These are phyloP conservation scores for Epirrhoe alternata DNA, from an alignment of 2,888 invertebrate genomes.

Conservation along the genomic window DNA sequence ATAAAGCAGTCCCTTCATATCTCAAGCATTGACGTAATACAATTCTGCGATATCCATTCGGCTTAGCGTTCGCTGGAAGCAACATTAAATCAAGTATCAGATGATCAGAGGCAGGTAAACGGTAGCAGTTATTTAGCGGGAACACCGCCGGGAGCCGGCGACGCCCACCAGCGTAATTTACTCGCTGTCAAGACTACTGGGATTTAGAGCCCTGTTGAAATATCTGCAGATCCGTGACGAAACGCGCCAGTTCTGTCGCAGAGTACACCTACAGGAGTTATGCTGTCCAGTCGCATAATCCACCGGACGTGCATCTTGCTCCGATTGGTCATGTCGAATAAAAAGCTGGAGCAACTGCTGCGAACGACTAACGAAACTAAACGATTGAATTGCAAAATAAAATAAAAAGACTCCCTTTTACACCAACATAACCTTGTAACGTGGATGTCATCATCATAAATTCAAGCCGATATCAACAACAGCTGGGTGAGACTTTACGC, in stretches of 20 bases:
- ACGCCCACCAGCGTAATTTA: slow-evolving; percentile 81
- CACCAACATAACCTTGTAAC: no score
- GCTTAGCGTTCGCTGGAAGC: slow-evolving; percentile 61
- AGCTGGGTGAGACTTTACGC: no score
- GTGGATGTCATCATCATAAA: no score
- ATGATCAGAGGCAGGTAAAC: slow-evolving; percentile 82
- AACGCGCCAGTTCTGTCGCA: slow-evolving; percentile 51
- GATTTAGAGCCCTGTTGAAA: slow-evolving; percentile 77
- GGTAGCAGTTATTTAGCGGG: slow-evolving; percentile 80
- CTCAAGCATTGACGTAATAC: slow-evolving; percentile 49
- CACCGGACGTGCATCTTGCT: slow-evolving; percentile 39
- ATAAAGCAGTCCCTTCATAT: slow-evolving; percentile 45
- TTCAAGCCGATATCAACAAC: no score
- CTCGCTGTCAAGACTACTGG: slow-evolving; percentile 61
- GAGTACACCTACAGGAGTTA: slow-evolving; percentile 19
- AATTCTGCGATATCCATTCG: slow-evolving; percentile 51
- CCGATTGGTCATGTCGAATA: slow-evolving; percentile 44
- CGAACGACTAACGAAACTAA: no score
- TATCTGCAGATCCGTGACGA: slow-evolving; percentile 76
- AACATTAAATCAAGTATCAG: slow-evolving; percentile 82
- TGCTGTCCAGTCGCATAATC: slow-evolving; percentile 51
- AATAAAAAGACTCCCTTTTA: no score
- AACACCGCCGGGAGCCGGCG: slow-evolving; percentile 51
- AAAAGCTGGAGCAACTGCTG: background rate
- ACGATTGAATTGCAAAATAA: no score